Evolutionary conservation across 1,140 invertebrate species (phyloP).

Genomic region (Diabrotica undecimpunctata): DNA sequence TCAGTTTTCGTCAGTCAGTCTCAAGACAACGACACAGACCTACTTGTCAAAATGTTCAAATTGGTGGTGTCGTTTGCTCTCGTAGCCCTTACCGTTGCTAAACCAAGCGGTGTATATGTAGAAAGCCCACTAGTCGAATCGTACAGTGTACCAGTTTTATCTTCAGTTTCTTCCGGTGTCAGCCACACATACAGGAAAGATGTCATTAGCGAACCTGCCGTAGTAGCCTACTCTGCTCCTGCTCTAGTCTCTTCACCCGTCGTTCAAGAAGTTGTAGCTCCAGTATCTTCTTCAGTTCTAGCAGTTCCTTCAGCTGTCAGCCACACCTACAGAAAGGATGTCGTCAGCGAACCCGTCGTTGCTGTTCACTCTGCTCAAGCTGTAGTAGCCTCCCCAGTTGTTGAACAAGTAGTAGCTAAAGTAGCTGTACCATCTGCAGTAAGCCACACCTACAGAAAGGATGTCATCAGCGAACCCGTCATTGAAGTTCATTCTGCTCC

Average conservation of each 20-base stretch:
- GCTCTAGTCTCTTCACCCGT: background rate
- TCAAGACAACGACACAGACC: constrained; percentile 34
- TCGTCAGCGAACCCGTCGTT: constrained; percentile 9
- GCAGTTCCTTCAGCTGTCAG: constrained; percentile 1
- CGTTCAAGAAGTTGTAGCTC: background rate
- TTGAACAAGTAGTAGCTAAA: constrained; percentile 5
- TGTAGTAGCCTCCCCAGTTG: constrained; percentile 9
- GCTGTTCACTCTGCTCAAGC: background rate
- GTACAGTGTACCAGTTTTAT: background rate
- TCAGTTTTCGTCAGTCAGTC: constrained; percentile 35
- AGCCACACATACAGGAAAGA: background rate
- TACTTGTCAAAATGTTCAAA: constrained; percentile 35
- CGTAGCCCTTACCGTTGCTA: constrained; percentile 30
- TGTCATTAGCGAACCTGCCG: constrained; percentile 5
- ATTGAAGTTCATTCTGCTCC: constrained; percentile 16
- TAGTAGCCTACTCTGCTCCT: constrained; percentile 11
- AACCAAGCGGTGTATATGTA: constrained; percentile 20
- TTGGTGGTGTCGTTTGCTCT: constrained; percentile 39
- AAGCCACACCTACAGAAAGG: constrained; percentile 25
- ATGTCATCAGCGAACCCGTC: constrained; percentile 27
- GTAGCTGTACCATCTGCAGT: constrained; percentile 25
- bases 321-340: constrained; percentile 11
- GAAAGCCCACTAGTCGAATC: background rate
- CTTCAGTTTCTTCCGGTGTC: constrained; percentile 4
- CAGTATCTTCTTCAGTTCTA: too few species aligned